Conservation (phyloP, 64 coral and sea anemone species). For the Exaiptasia diaphana region DNA sequence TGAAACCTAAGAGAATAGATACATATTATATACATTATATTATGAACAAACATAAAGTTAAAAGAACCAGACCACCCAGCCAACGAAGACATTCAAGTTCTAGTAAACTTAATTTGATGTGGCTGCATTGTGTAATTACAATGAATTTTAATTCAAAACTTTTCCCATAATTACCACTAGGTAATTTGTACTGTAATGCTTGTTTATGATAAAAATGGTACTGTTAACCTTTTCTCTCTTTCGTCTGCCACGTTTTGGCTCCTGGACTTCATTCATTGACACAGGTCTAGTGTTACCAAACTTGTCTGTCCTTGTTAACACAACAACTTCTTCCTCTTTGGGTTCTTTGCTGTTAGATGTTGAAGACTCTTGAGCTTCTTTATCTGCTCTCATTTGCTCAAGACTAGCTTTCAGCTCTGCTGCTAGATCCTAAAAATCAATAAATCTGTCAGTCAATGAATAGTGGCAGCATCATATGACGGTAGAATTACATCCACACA, state of each 20-base stretch:
- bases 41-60: too few relatives aligned
- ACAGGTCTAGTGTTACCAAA: conserved; percentile 80
- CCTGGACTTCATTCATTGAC: conserved; percentile 17
- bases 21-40: background rate
- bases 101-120: too few relatives aligned
- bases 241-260: conserved; percentile 37
- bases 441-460: too few relatives aligned
- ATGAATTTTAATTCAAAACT: too few relatives aligned
- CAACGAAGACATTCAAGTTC: background rate
- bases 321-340: conserved; percentile 50
- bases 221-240: conserved; percentile 83
- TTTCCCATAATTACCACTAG: too few relatives aligned
- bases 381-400: conserved; percentile 79
- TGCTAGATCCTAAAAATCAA: conserved; percentile 71
- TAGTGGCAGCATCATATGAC: too few relatives aligned
- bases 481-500: too few relatives aligned
- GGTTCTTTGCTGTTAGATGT: background rate
- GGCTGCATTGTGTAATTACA: too few relatives aligned
- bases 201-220: too few relatives aligned
- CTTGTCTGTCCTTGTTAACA: conserved; percentile 81
- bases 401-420: conserved; percentile 58
- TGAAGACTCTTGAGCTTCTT: conserved; percentile 66
- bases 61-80: background rate
- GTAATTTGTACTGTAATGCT: too few relatives aligned
- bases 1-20: conserved; percentile 16